Evolutionary conservation across 2,888 invertebrate species (phyloP).

Genomic region (Drosophila pegasa): DNA sequence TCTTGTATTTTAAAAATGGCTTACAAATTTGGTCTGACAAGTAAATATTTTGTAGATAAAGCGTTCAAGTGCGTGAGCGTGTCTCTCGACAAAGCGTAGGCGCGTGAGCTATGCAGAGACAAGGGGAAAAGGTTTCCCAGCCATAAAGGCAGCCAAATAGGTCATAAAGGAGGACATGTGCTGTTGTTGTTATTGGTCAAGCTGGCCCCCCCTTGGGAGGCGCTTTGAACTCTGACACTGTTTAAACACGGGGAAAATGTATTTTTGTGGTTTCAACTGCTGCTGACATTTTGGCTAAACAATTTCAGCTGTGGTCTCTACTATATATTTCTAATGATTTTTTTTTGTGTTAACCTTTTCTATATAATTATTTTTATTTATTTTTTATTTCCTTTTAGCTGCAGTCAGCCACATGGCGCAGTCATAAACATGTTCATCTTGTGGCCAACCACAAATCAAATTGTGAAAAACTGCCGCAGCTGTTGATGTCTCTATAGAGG

Average conservation of each 20-base stretch:
- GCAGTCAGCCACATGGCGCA: constrained; percentile 40
- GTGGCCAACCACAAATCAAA: constrained; percentile 72
- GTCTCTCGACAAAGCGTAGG: constrained; percentile 46
- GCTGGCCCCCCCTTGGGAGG: constrained; percentile 8
- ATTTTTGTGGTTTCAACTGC: constrained; percentile 66
- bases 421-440: constrained; percentile 55
- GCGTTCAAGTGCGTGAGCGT: constrained; percentile 65
- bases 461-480: constrained; percentile 70
- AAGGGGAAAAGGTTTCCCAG: constrained; percentile 14
- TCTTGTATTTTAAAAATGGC: constrained; percentile 59
- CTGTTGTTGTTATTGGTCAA: constrained; percentile 38
- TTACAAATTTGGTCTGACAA: constrained; percentile 57
- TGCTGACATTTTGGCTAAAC: constrained; percentile 50
- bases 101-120: constrained; percentile 54
- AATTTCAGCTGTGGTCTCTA: constrained; percentile 53
- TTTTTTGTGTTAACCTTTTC: constrained; percentile 18
- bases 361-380: constrained; percentile 3
- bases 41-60: constrained; percentile 73
- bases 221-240: constrained; percentile 40
- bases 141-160: constrained; percentile 37
- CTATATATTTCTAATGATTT: constrained; percentile 43
- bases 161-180: constrained; percentile 52
- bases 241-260: constrained; percentile 8
- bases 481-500: constrained; percentile 70
- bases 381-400: constrained; percentile 2